Evolutionary conservation across 2,113 vertebrate genomes (phyloP).

Genomic region (Glaucidium brasilianum): DNA sequence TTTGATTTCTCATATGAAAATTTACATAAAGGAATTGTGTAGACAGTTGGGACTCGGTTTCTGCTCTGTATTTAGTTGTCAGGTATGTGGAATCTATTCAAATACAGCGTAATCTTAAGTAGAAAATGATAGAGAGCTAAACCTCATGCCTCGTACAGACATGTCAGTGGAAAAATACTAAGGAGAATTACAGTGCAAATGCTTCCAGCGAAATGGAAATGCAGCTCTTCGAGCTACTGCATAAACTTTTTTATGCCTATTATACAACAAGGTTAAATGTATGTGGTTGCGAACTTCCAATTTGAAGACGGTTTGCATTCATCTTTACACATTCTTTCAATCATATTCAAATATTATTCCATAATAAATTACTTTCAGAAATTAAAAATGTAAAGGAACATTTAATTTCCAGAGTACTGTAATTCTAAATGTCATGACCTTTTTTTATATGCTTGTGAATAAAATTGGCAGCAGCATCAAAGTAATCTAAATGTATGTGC

Average conservation of each 20-base stretch:
- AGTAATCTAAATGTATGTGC: background rate
- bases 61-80: constrained; percentile 29
- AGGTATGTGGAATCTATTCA: constrained; percentile 6
- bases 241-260: constrained; percentile 33
- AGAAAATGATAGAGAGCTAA: background rate
- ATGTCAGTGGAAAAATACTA: constrained; percentile 36
- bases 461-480: constrained; percentile 46
- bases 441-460: constrained; percentile 25
- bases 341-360: constrained; percentile 49
- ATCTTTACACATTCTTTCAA: constrained; percentile 30
- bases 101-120: background rate
- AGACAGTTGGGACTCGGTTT: constrained; percentile 13
- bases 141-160: background rate
- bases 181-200: constrained; percentile 19
- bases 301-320: constrained; percentile 39
- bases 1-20: background rate
- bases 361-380: constrained; percentile 27
- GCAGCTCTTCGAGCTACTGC: background rate
- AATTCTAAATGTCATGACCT: constrained; percentile 64
- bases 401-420: constrained; percentile 52
- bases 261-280: constrained; percentile 46
- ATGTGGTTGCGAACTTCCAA: background rate
- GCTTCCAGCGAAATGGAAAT: constrained; percentile 57
- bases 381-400: constrained; percentile 65
- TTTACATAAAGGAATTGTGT: background rate